These are phyloP conservation scores for Caiman crocodilus DNA, from an alignment of 2,797 vertebrate genomes.

Conservation along the genomic window DNA sequence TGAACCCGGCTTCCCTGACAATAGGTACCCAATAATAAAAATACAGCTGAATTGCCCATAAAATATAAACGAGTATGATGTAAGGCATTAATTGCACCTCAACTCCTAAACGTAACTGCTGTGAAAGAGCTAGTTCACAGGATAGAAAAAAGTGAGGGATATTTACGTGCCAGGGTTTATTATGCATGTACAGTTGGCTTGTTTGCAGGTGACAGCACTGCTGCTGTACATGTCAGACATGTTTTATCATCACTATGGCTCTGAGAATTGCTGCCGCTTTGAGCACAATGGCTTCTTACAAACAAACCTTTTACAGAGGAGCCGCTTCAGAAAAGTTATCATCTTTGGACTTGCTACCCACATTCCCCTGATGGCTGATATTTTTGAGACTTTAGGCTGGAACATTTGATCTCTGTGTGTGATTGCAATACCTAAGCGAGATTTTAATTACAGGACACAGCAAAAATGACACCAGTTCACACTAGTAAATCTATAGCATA, in stretches of 20 bases:
- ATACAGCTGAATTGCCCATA: fast-evolving
- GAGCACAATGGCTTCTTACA: not conserved
- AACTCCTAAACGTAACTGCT: not conserved
- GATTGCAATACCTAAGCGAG: not conserved
- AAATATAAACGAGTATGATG: not conserved
- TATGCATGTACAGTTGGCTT: not conserved
- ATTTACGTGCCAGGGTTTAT: not conserved
- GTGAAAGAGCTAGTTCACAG: not conserved
- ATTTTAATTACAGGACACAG: not conserved
- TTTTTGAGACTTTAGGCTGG: not conserved
- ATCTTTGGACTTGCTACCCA: not conserved
- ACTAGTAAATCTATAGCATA: slow-evolving; percentile 50
- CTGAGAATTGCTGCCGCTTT: slow-evolving; percentile 8
- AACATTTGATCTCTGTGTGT: not conserved
- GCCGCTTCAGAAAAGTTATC: not conserved
- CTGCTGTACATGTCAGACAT: not conserved
- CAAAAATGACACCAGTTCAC: not conserved
- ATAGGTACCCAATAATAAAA: not conserved
- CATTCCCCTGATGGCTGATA: not conserved
- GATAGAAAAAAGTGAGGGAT: not conserved
- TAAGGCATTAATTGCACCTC: not conserved
- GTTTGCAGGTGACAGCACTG: slow-evolving; percentile 2
- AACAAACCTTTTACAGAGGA: not conserved
- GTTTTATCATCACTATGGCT: slow-evolving; percentile 6
- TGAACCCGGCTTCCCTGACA: not conserved